phyloP scores from a whole-genome alignment of 2,113 vertebrate species.

The Dipodomys spectabilis region DNA sequence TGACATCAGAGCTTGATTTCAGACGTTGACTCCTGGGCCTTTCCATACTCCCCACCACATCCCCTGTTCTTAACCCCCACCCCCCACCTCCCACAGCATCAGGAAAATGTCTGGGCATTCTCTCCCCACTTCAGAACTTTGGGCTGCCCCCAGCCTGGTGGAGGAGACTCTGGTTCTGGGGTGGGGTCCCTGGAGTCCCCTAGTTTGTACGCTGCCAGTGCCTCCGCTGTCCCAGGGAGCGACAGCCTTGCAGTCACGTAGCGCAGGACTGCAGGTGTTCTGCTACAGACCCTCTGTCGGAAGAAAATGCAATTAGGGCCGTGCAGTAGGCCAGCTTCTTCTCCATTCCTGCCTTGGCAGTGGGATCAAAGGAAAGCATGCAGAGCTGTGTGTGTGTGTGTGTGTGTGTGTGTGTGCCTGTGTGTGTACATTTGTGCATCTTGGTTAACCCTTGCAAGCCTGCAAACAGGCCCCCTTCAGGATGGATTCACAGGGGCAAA shows the following conservation, averaged over 20 bases:
- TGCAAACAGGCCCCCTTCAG: neutral
- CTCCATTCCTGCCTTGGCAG: conserved; percentile 73
- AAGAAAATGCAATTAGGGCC: conserved; percentile 87
- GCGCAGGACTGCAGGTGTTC: conserved; percentile 72
- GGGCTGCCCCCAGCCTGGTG: neutral
- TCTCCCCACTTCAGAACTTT: neutral
- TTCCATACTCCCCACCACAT: neutral
- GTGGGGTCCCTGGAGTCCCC: conserved; percentile 32
- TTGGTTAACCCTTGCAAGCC: conserved; percentile 55
- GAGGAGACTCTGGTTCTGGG: neutral
- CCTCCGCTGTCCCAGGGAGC: neutral
- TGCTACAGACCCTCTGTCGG: conserved; percentile 78
- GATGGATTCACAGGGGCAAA: neutral
- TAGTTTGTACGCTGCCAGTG: neutral
- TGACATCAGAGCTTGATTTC: neutral
- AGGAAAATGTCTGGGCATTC: neutral
- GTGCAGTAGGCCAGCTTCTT: conserved; percentile 75
- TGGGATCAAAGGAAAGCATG: conserved; percentile 69
- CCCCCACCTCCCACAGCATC: neutral
- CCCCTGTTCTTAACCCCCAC: neutral
- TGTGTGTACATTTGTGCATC: neutral
- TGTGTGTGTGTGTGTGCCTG: neutral
- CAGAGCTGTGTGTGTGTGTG: neutral
- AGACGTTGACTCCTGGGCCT: neutral
- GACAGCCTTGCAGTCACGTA: conserved; percentile 87